A percentile compares a stretch with the other conserved stretches of the same genome.
Conservation (phyloP, 2,888 invertebrate genomes). For the Schizaphis graminum region DNA sequence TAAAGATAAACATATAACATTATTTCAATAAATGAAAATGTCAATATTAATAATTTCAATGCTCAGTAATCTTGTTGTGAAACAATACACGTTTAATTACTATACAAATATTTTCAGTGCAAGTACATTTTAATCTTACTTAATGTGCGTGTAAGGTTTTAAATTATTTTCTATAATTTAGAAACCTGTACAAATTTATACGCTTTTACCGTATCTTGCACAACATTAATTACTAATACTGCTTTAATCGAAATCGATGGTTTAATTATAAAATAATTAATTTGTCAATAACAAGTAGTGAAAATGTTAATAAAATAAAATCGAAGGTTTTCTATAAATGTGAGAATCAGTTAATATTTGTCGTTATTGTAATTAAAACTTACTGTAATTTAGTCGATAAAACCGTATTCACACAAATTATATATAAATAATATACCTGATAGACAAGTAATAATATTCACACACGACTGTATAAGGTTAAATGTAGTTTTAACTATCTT, state of each 20-base stretch:
- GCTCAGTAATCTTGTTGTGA: not conserved
- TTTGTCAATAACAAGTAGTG: not conserved
- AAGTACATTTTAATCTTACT: not conserved
- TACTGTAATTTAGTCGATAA: not conserved
- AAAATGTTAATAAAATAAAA: not conserved
- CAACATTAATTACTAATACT: not conserved
- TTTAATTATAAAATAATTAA: slow-evolving; percentile 16
- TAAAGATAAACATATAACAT: not conserved
- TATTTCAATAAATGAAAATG: not conserved
- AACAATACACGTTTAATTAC: not conserved
- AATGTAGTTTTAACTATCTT: not conserved
- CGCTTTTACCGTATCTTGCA: slow-evolving; percentile 30
- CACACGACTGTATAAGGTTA: not conserved
- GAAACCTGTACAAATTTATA: not conserved
- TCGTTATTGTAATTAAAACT: not conserved
- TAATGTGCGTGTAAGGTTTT: not conserved
- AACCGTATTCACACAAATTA: not conserved
- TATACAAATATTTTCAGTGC: not conserved
- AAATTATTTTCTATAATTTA: not conserved
- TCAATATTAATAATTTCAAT: not conserved
- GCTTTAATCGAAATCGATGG: not conserved
- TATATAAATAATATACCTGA: not conserved
- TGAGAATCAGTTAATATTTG: not conserved
- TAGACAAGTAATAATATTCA: not conserved
- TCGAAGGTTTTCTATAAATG: not conserved